Conservation (phyloP, 2,888 invertebrate genomes). For the Lycia hirtaria region DNA sequence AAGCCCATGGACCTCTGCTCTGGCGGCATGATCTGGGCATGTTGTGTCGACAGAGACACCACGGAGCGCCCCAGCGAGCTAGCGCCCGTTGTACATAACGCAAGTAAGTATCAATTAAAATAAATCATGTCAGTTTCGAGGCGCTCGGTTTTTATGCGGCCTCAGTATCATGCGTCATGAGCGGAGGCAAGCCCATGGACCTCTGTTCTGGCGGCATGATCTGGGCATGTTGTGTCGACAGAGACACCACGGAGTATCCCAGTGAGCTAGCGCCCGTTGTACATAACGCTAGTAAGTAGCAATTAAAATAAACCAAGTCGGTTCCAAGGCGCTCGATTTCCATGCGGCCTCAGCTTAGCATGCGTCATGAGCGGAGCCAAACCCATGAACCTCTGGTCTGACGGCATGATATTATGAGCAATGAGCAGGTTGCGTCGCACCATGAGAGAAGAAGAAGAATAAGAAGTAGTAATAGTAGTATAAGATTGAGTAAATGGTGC, state of each 20-base stretch:
- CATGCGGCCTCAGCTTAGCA: constrained; percentile 95
- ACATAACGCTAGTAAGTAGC: constrained; percentile 96
- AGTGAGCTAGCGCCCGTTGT: constrained; percentile 87
- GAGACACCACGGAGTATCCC: constrained; percentile 85
- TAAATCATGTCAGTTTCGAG: constrained; percentile 94
- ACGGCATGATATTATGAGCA: constrained; percentile 98
- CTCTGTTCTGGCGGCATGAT: constrained; percentile 97
- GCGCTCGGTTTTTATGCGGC: constrained; percentile 94
- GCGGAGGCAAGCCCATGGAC: constrained; percentile 94
- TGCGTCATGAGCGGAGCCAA: constrained; percentile 95
- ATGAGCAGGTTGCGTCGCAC: constrained; percentile 97
- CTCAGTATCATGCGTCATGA: constrained; percentile 95
- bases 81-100: constrained; percentile 91
- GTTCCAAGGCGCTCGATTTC: constrained; percentile 93
- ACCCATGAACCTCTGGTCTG: constrained; percentile 95
- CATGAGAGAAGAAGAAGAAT: too few species aligned
- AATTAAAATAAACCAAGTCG: constrained; percentile 94
- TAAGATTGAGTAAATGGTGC: too few species aligned
- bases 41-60: constrained; percentile 92
- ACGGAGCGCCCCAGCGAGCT: constrained; percentile 84
- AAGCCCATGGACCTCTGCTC: constrained; percentile 95
- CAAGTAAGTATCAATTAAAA: constrained; percentile 94
- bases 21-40: constrained; percentile 97
- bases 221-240: constrained; percentile 96
- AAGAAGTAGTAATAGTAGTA: too few species aligned